phyloP scores from a whole-genome alignment of 2,797 vertebrate species.

The Ctenochaetus hawaiiensis region DNA sequence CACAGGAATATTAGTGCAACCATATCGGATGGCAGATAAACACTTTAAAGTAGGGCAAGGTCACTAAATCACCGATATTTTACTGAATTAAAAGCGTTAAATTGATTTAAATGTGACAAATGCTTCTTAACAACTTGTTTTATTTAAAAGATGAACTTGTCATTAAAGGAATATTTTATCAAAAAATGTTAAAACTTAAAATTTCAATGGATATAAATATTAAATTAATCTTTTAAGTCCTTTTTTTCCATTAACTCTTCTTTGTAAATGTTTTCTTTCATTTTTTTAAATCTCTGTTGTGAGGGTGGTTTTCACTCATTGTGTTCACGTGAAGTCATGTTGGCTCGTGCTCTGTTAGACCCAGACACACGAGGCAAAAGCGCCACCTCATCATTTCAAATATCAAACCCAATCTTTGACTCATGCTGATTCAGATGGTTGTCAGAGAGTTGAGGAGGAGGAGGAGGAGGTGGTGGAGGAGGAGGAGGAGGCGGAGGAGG shows the following conservation, averaged over 20 bases:
- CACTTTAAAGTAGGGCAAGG: slow-evolving; percentile 50
- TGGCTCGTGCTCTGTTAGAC: neutral
- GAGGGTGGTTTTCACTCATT: neutral
- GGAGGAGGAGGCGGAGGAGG: slow-evolving; percentile 32
- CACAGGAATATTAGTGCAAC: slow-evolving; percentile 33
- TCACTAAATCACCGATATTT: neutral
- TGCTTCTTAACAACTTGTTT: neutral
- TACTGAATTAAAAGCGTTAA: neutral
- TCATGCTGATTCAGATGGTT: slow-evolving; percentile 54
- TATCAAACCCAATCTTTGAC: slow-evolving; percentile 33
- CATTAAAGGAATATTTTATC: neutral
- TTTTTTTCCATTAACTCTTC: neutral
- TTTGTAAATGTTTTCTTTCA: neutral
- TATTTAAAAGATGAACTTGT: neutral
- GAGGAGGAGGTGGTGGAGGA: slow-evolving; percentile 31
- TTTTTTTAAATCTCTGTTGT: too few species aligned
- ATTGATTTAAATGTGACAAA: neutral
- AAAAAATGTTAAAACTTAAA: slow-evolving; percentile 11
- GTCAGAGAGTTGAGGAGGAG: slow-evolving; percentile 1
- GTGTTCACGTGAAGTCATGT: neutral
- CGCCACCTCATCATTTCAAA: slow-evolving; percentile 52
- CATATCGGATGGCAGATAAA: slow-evolving; percentile 32
- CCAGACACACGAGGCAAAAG: slow-evolving; percentile 7
- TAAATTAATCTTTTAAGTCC: neutral
- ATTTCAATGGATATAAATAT: too few species aligned